phyloP scores from a whole-genome alignment of 1,140 invertebrate species.

The Procambarus clarkii region DNA sequence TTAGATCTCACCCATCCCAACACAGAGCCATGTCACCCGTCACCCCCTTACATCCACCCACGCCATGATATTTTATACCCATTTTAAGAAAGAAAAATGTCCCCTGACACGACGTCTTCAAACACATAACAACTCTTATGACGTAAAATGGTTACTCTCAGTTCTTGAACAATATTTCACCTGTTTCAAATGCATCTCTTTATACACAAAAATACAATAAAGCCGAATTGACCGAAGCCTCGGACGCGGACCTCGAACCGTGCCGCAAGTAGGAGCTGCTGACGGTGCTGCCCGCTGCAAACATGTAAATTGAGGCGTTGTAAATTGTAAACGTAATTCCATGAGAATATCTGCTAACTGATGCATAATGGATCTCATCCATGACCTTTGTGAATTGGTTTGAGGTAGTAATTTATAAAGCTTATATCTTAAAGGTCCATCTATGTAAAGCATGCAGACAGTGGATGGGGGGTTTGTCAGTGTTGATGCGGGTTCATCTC shows the following conservation, averaged over 20 bases:
- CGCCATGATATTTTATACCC: too few relatives aligned
- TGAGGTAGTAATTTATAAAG: constrained; percentile 57
- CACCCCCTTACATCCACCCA: neutral
- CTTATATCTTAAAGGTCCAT: constrained; percentile 54
- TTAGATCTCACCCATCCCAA: neutral
- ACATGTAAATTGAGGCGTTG: constrained; percentile 41
- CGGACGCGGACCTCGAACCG: too few relatives aligned
- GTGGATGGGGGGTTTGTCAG: constrained; percentile 11
- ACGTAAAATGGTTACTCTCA: too few relatives aligned
- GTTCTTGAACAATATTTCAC: too few relatives aligned
- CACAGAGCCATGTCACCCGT: neutral
- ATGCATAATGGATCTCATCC: constrained; percentile 61
- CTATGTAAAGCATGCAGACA: constrained; percentile 52
- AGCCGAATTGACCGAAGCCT: too few relatives aligned
- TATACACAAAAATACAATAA: too few relatives aligned
- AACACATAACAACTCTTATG: too few relatives aligned
- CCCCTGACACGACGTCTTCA: too few relatives aligned
- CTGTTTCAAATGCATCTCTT: too few relatives aligned
- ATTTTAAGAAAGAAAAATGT: too few relatives aligned
- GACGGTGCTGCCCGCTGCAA: constrained; percentile 18
- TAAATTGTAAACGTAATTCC: constrained; percentile 57
- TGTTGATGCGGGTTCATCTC: neutral
- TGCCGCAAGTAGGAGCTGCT: neutral
- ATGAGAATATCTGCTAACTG: constrained; percentile 55
- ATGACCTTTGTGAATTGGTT: constrained; percentile 59